These are phyloP conservation scores for Nephrotoma flavescens DNA, from an alignment of 2,888 invertebrate species.

Conservation along the genomic window DNA sequence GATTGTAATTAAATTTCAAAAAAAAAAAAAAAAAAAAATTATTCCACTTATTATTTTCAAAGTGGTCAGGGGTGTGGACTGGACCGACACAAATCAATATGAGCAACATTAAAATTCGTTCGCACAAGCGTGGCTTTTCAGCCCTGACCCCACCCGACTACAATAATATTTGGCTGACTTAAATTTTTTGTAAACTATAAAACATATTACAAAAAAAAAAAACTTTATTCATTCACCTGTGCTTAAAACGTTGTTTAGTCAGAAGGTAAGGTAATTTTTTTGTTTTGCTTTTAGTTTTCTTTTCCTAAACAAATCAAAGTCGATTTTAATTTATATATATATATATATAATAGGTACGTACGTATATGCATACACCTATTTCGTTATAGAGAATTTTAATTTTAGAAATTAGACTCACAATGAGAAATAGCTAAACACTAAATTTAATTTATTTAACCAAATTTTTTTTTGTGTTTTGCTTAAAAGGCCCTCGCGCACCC, in stretches of 20 bases:
- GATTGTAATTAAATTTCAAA: not conserved
- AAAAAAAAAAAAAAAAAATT: not conserved
- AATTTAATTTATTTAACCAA: not conserved
- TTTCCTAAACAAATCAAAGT: not conserved
- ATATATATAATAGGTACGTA: not conserved
- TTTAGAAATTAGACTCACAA: not conserved
- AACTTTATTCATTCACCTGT: not conserved
- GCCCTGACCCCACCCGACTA: not conserved
- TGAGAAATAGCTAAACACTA: not conserved
- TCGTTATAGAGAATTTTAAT: not conserved
- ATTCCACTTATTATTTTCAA: not conserved
- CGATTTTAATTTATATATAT: not conserved
- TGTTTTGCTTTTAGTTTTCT: not conserved
- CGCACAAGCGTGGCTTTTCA: too few relatives aligned
- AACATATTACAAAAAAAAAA: not conserved
- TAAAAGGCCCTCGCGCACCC: not conserved
- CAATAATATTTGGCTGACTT: not conserved
- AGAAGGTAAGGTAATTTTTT: not conserved
- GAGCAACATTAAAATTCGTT: too few relatives aligned
- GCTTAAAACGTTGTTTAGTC: not conserved
- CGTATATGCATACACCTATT: not conserved
- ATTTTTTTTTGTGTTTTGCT: not conserved
- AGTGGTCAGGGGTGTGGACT: not conserved
- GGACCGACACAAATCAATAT: too few relatives aligned
- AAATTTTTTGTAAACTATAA: not conserved